Conservation (phyloP, 1,140 invertebrate species). For the Temnothorax curvispinosus region DNA sequence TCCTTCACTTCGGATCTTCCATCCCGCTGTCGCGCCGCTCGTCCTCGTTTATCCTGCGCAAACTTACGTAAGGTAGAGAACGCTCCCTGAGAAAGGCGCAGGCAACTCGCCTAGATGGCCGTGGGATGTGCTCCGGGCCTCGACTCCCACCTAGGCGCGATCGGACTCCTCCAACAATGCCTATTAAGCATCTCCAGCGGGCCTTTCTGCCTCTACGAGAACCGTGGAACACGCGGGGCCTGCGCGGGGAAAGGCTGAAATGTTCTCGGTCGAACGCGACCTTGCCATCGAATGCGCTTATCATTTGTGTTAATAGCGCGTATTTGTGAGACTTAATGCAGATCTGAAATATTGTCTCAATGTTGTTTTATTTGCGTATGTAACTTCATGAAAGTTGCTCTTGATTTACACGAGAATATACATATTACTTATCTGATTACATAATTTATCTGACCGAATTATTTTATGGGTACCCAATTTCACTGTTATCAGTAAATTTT, state of each 20-base stretch:
- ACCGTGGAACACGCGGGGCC: constrained; percentile 20
- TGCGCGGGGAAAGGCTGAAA: constrained; percentile 18
- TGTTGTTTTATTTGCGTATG: background rate
- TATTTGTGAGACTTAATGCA: background rate
- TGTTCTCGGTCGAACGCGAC: constrained; percentile 11
- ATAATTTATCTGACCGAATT: constrained; percentile 1
- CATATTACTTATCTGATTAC: constrained; percentile 1
- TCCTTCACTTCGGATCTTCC: constrained; percentile 2
- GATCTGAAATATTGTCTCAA: background rate
- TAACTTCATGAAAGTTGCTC: background rate
- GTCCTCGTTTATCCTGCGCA: constrained; percentile 43
- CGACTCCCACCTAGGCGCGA: constrained; percentile 80
- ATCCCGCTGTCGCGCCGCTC: background rate
- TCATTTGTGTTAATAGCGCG: background rate
- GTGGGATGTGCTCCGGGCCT: constrained; percentile 83
- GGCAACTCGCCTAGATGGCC: constrained; percentile 80
- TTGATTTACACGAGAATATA: background rate
- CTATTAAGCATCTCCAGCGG: constrained; percentile 77
- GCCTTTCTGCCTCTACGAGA: constrained; percentile 30
- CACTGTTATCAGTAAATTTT: constrained; percentile 14
- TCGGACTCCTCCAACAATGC: constrained; percentile 76
- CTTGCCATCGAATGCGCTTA: constrained; percentile 6
- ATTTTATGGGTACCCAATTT: constrained; percentile 4
- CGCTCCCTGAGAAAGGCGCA: constrained; percentile 80
- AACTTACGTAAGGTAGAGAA: constrained; percentile 70